Conservation (phyloP, 2,113 vertebrate genomes). For the Anser brachyrhynchus region DNA sequence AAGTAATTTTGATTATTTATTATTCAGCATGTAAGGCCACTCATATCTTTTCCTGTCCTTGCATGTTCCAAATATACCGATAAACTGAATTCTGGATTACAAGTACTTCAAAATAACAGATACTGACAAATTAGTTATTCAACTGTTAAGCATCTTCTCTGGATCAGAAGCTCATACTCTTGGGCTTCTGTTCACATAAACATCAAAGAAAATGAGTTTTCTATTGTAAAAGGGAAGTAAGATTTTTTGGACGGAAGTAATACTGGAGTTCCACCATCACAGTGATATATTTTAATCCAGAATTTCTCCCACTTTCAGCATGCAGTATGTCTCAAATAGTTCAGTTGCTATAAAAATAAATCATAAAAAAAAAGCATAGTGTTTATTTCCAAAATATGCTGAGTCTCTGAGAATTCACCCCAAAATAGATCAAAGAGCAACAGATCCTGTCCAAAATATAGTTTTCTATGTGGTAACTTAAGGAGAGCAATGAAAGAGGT, state of each 20-base stretch:
- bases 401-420: not conserved
- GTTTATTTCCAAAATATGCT: too few relatives aligned
- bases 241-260: not conserved
- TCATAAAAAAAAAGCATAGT: not conserved
- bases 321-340: not conserved
- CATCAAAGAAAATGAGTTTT: not conserved
- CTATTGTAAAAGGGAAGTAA: not conserved
- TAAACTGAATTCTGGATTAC: not conserved
- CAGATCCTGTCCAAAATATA: not conserved
- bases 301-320: not conserved
- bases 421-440: not conserved
- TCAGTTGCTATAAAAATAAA: not conserved
- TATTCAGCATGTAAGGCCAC: not conserved
- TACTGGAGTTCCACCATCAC: not conserved
- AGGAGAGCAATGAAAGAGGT: not conserved
- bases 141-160: not conserved
- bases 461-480: not conserved
- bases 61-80: not conserved
- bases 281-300: not conserved
- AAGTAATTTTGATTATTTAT: not conserved
- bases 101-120: not conserved
- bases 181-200: not conserved
- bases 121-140: not conserved
- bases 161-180: not conserved
- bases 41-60: not conserved